phyloP scores from a whole-genome alignment of 1,140 invertebrate genomes.

The Caenorhabditis brenneri region DNA sequence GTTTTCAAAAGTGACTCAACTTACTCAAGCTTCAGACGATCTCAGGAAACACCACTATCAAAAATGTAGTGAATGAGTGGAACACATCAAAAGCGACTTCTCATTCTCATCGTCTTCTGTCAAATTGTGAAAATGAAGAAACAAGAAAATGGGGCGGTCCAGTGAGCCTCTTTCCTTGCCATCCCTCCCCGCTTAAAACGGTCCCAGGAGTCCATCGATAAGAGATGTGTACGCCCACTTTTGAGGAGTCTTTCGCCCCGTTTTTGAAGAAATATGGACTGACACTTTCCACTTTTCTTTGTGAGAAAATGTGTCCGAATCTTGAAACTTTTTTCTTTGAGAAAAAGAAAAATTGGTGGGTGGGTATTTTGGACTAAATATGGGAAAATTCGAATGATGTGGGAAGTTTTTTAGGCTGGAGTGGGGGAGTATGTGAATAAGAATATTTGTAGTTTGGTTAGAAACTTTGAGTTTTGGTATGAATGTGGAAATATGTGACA shows the following conservation, averaged over 20 bases:
- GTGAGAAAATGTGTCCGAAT: neutral
- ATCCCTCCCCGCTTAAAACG: neutral
- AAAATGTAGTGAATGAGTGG: neutral
- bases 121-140: slow-evolving; percentile 19
- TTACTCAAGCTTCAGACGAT: no score
- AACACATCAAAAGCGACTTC: neutral
- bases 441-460: neutral
- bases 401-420: neutral
- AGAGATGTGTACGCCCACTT: slow-evolving; percentile 13
- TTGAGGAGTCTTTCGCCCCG: neutral
- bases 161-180: no score
- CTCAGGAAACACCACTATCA: no score
- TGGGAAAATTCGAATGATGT: neutral
- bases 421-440: no score
- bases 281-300: neutral
- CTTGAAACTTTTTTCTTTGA: slow-evolving; percentile 16
- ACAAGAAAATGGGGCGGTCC: neutral
- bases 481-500: no score
- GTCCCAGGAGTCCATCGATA: slow-evolving; percentile 35
- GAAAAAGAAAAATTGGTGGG: neutral
- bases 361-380: neutral
- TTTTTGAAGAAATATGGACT: slow-evolving; percentile 41
- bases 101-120: neutral
- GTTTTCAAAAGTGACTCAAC: no score
- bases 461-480: no score